These are phyloP conservation scores for Sceloporus undulatus DNA, from an alignment of 2,113 vertebrate genomes.

Conservation along the genomic window DNA sequence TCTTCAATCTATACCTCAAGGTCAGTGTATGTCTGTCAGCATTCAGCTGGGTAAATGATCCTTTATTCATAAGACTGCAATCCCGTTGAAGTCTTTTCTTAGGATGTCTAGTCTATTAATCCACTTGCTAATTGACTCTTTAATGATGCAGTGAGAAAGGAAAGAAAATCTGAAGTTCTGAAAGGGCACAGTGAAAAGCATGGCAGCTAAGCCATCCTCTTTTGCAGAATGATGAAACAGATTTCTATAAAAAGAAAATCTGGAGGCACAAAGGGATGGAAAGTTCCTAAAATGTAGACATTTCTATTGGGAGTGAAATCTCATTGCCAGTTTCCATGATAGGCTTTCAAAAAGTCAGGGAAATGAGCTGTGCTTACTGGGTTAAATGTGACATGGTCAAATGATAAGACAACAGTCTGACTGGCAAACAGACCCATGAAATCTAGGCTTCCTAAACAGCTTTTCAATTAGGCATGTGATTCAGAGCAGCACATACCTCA, in stretches of 20 bases:
- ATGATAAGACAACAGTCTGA: neutral
- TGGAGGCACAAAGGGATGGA: neutral
- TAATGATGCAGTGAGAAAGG: slow-evolving; percentile 31
- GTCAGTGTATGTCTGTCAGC: slow-evolving; percentile 18
- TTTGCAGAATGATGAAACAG: slow-evolving; percentile 36
- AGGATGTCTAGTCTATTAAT: slow-evolving; percentile 41
- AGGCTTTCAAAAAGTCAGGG: neutral
- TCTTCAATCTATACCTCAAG: slow-evolving; percentile 47
- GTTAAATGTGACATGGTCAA: slow-evolving; percentile 4
- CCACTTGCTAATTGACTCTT: slow-evolving; percentile 39
- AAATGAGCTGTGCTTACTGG: neutral
- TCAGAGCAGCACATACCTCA: neutral
- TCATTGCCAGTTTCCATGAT: slow-evolving; percentile 18
- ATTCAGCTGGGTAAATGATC: slow-evolving; percentile 51
- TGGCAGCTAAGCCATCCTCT: slow-evolving; percentile 3
- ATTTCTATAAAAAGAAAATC: neutral
- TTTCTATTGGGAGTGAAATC: slow-evolving; percentile 43
- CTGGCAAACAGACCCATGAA: neutral
- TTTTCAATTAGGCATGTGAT: neutral
- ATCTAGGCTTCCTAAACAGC: neutral
- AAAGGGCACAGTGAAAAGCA: slow-evolving; percentile 38
- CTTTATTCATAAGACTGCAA: slow-evolving; percentile 53
- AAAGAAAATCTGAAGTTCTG: slow-evolving; percentile 44
- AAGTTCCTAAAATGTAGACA: neutral
- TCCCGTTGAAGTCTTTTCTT: slow-evolving; percentile 35